Conservation (phyloP, 1,140 invertebrate genomes). For the Rhyacophila brunnea region DNA sequence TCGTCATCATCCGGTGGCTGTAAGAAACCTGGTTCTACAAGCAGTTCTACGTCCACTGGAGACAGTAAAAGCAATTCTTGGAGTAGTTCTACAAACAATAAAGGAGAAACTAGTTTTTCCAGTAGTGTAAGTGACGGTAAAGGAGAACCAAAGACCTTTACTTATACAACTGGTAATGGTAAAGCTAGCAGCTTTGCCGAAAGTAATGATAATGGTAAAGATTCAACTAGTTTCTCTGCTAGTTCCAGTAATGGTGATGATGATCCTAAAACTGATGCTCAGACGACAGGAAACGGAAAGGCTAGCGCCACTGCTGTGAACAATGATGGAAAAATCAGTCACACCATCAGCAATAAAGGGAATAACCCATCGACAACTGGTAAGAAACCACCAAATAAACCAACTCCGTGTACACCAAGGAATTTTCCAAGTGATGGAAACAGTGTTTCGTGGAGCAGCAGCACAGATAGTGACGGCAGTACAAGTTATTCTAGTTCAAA, state of each 20-base stretch:
- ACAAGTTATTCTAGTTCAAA: conserved; percentile 9
- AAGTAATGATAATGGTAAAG: not conserved
- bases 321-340: conserved; percentile 14
- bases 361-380: no score
- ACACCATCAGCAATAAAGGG: conserved; percentile 14
- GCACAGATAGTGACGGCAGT: conserved; percentile 8
- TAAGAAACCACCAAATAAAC: no score
- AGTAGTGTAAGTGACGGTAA: conserved; percentile 14
- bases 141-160: conserved; percentile 23
- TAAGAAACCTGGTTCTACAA: no score
- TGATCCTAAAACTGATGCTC: conserved; percentile 14
- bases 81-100: conserved; percentile 16
- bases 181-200: conserved; percentile 14
- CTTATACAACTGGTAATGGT: conserved; percentile 25
- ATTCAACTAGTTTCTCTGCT: not conserved
- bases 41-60: no score
- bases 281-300: conserved; percentile 17
- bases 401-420: no score
- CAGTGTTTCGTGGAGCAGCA: conserved; percentile 3
- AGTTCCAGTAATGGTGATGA: conserved; percentile 11
- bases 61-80: not conserved
- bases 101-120: conserved; percentile 11
- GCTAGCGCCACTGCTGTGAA: conserved; percentile 18
- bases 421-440: no score
- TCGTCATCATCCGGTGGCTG: no score